Conservation (phyloP, 1,140 invertebrate species). For the Drosophila bifasciata region DNA sequence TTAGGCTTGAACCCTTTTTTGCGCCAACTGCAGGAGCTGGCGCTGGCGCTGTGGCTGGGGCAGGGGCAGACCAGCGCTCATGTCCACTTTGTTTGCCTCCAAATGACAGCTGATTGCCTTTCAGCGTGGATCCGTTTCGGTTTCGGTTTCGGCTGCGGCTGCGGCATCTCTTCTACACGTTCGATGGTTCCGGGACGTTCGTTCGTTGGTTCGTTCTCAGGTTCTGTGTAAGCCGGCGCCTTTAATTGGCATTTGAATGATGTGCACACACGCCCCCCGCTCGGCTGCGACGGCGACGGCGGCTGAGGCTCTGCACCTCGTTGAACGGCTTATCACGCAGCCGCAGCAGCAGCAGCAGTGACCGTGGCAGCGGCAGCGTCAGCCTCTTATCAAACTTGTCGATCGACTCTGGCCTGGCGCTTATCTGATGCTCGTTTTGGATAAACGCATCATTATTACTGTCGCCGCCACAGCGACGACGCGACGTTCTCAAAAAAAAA, state of each 20-base stretch:
- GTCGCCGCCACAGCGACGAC: constrained; percentile 66
- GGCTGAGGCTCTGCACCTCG: no score
- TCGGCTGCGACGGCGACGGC: constrained; percentile 5
- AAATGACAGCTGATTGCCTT: constrained; percentile 81
- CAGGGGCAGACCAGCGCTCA: constrained; percentile 41
- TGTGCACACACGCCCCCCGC: constrained; percentile 69
- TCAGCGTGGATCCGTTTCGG: constrained; percentile 45
- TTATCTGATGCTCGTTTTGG: constrained; percentile 83
- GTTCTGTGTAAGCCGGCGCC: constrained; percentile 77
- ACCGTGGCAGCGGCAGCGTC: constrained; percentile 13
- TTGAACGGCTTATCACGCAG: constrained; percentile 27
- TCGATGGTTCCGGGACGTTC: not conserved
- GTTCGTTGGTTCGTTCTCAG: constrained; percentile 58
- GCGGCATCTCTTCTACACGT: constrained; percentile 4
- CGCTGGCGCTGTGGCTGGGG: not conserved
- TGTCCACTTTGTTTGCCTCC: constrained; percentile 81
- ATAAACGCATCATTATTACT: constrained; percentile 83
- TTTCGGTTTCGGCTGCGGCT: constrained; percentile 17
- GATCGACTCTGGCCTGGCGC: constrained; percentile 68
- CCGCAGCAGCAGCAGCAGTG: constrained; percentile 18
- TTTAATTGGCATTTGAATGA: constrained; percentile 83
- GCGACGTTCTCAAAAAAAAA: constrained; percentile 21
- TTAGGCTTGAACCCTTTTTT: constrained; percentile 54
- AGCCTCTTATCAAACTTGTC: constrained; percentile 75
- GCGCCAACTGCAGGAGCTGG: constrained; percentile 24